Evolutionary conservation across 1,140 invertebrate species (phyloP).

Genomic region (Mycetomoellerius zeteki): DNA sequence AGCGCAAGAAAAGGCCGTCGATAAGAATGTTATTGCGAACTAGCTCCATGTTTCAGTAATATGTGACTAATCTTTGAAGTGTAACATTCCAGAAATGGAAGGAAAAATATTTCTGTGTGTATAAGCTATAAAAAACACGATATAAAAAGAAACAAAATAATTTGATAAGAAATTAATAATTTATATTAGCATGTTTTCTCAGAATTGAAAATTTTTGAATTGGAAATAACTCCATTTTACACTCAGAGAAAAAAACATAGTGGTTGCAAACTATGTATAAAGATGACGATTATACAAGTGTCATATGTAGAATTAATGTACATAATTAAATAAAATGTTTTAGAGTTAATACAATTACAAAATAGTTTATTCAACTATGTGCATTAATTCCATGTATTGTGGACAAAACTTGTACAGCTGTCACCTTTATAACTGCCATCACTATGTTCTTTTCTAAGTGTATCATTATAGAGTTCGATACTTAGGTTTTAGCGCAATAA

Average conservation of each 20-base stretch:
- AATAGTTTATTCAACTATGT: no score
- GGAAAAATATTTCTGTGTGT: not conserved
- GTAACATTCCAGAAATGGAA: not conserved
- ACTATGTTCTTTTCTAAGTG: no score
- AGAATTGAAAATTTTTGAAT: not conserved
- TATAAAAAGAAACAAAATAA: not conserved
- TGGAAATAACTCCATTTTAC: not conserved
- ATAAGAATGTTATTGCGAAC: conserved; percentile 30
- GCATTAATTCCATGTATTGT: no score
- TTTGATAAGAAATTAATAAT: not conserved
- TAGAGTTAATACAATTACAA: no score
- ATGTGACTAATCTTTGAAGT: not conserved
- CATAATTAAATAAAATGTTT: no score
- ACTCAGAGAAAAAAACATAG: no score
- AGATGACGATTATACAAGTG: no score
- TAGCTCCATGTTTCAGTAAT: conserved; percentile 22
- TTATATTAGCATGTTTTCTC: not conserved
- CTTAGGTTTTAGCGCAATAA: not conserved
- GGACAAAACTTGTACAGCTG: no score
- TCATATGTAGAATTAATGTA: no score
- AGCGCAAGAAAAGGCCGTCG: not conserved
- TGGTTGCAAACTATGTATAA: no score
- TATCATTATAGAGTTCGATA: conserved; percentile 26
- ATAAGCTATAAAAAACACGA: not conserved
- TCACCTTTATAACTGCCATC: no score